Evolutionary conservation across 1,140 invertebrate species (phyloP), one percentile per base, ranked within the genome.

Genomic region (Andricus grossulariae): DNA sequence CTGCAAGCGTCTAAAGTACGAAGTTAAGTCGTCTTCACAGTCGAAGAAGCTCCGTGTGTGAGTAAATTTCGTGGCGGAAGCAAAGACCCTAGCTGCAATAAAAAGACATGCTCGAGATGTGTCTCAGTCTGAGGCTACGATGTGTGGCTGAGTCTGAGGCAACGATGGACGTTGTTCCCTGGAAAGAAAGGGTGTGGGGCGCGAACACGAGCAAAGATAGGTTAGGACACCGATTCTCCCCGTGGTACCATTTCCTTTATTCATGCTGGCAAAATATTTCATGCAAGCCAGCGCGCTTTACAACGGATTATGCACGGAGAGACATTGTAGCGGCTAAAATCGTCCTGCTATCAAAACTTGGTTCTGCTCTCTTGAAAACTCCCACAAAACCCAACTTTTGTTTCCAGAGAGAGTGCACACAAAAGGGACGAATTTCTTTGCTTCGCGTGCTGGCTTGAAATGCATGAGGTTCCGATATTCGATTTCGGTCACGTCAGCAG

Each of bases 231-330:
- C 81, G 80, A 77, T 77, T 79, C 81, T 77, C 76, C 78, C 51
- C 19, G 70, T 52, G 66, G 54, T 55, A 71, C 57, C 77, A 74
- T 80, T 83, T 86, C 80, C 79, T 87, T 89, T 89, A 89, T 90
- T 88, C 88, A 84, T 84, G 85, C 80, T 57, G 76, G 73, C 77
- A 82, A 88, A 89, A 89, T 89, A 87, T 90, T 88, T 89, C 83
- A 88, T 85, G 84, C 81, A 70, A 77, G 77, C 51, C 73, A 72
- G 78, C 77, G 80, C 72, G 82, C 85, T 82, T 83, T 81, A 77
- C 81, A 72, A 72, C 81, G 86, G 82, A 88, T 88, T 88, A 88
- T 86, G 82, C 82, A 83, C 74, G 39, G 81, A 71, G 83, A 39
- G 8, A 86, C 82, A 84, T 79, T 83, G 84, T 85, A 75, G 83